Evolutionary conservation across 2,797 vertebrate genomes (phyloP).

Genomic region (Acipenser transmontanus): DNA sequence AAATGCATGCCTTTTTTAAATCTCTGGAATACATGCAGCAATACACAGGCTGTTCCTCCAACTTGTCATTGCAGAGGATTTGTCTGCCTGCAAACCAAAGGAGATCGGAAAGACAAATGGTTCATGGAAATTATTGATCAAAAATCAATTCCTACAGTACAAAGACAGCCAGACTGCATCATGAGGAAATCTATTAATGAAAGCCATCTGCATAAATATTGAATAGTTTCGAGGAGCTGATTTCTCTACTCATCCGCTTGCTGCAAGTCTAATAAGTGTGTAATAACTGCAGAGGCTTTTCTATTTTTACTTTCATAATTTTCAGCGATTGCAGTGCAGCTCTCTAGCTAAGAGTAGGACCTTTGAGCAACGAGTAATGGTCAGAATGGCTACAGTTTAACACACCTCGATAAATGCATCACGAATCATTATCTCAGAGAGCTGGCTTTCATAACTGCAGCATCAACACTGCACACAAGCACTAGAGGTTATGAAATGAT

Average conservation of each 20-base stretch:
- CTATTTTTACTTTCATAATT: neutral
- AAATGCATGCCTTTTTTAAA: too few species aligned
- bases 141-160: conserved; percentile 32
- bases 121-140: conserved; percentile 28
- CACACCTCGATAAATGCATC: too few species aligned
- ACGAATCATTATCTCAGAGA: too few species aligned
- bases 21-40: neutral
- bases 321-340: too few species aligned
- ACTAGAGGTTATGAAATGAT: too few species aligned
- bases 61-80: neutral
- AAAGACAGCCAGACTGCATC: conserved; percentile 26
- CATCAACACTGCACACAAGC: too few species aligned
- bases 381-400: too few species aligned
- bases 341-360: too few species aligned
- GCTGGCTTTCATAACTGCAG: too few species aligned
- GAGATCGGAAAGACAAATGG: conserved; percentile 13
- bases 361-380: too few species aligned
- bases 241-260: neutral
- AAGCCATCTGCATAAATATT: conserved; percentile 50
- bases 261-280: neutral
- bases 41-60: neutral
- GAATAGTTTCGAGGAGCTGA: conserved; percentile 42
- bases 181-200: conserved; percentile 49
- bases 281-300: neutral
- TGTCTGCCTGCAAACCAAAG: neutral